Percentiles rank a stretch among this genome's conserved stretches.
These are phyloP conservation scores for Ditylenchus weischeri DNA, from an alignment of 2,888 invertebrate genomes.

Conservation along the genomic window DNA sequence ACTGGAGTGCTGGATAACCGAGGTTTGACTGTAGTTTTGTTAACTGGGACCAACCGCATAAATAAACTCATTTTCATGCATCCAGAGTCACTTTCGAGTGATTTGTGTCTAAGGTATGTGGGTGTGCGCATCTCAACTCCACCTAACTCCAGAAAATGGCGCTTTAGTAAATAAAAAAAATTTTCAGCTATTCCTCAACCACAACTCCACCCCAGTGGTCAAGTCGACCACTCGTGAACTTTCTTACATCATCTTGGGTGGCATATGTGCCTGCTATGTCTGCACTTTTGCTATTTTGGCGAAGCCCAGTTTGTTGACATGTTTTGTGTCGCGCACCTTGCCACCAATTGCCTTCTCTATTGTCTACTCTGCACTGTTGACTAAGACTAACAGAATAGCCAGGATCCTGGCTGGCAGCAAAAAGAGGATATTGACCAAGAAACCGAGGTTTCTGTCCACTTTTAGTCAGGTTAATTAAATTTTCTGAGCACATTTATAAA, in stretches of 20 bases:
- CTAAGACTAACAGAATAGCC: conserved; percentile 94
- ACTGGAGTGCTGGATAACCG: too few species aligned
- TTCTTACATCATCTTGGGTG: conserved; percentile 80
- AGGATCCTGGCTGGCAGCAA: conserved; percentile 95
- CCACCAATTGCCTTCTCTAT: conserved; percentile 93
- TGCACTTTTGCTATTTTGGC: conserved; percentile 84
- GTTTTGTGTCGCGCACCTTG: conserved; percentile 82
- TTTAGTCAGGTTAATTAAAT: conserved; percentile 32
- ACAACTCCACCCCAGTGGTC: conserved; percentile 93
- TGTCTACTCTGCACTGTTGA: conserved; percentile 90
- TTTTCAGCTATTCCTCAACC: conserved; percentile 71
- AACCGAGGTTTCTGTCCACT: conserved; percentile 36
- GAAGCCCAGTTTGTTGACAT: conserved; percentile 64
- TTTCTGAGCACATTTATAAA: background rate
- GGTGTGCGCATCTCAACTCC: too few species aligned
- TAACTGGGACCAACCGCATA: too few species aligned
- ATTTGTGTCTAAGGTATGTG: too few species aligned
- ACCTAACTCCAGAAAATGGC: too few species aligned
- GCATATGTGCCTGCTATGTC: conserved; percentile 77
- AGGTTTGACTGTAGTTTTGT: too few species aligned
- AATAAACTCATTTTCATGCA: too few species aligned
- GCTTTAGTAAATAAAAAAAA: too few species aligned
- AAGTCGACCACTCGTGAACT: conserved; percentile 62
- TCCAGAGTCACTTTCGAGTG: too few species aligned
- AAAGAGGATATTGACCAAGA: conserved; percentile 84